Conservation (phyloP, 2,888 invertebrate species). For the Drosophila meridiana region DNA sequence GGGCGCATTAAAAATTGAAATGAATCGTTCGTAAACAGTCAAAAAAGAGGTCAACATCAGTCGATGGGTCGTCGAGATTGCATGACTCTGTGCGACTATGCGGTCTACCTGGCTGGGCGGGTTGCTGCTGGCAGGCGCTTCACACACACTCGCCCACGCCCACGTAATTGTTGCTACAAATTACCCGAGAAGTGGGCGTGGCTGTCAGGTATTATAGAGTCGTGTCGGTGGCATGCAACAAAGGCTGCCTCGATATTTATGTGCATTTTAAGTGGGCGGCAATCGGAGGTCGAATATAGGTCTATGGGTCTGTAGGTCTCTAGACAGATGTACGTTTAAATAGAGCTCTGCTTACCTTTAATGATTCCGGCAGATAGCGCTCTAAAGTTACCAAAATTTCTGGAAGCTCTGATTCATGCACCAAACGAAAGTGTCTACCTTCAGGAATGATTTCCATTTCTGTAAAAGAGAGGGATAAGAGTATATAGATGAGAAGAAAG, state of each 20-base stretch:
- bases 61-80: conserved; percentile 59
- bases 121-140: conserved; percentile 7
- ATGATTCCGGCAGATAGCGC: conserved; percentile 93
- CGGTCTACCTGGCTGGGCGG: conserved; percentile 37
- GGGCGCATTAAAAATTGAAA: conserved; percentile 51
- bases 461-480: conserved; percentile 83
- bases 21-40: conserved; percentile 51
- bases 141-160: conserved; percentile 2
- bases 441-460: conserved; percentile 94
- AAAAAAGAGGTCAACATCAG: conserved; percentile 74
- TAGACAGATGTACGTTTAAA: no score
- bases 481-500: background rate
- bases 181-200: conserved; percentile 61
- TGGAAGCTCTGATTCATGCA: conserved; percentile 93
- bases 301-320: background rate
- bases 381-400: conserved; percentile 92
- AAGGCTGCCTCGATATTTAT: conserved; percentile 29
- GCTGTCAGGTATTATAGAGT: conserved; percentile 18
- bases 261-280: conserved; percentile 29
- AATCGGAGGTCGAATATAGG: conserved; percentile 1
- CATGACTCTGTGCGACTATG: conserved; percentile 62
- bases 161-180: conserved; percentile 64
- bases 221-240: conserved; percentile 17
- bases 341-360: conserved; percentile 88
- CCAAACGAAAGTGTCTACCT: conserved; percentile 95